A percentile compares a stretch with the other conserved stretches of the same genome.
These are phyloP conservation scores for Bursaphelenchus okinawaensis DNA, from an alignment of 2,888 invertebrate species.

Conservation along the genomic window DNA sequence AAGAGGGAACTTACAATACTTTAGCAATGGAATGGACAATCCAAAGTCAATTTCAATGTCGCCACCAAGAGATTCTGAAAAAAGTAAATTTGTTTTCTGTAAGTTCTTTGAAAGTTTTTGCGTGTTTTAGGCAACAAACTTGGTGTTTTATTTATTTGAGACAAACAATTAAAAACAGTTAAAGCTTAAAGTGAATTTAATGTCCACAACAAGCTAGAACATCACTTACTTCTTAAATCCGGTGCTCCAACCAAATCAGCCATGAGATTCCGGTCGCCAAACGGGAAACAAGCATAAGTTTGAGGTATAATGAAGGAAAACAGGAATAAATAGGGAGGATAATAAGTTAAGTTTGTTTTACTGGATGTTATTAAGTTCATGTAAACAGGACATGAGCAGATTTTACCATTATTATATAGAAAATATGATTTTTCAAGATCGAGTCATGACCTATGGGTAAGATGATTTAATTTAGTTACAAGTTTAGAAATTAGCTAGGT, in stretches of 20 bases:
- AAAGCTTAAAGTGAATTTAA: neutral
- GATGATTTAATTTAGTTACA: neutral
- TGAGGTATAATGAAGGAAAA: neutral
- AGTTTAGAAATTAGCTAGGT: no score
- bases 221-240: conserved; percentile 6
- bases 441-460: neutral
- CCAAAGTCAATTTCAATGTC: conserved; percentile 42
- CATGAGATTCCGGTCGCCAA: conserved; percentile 3
- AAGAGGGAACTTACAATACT: conserved; percentile 29
- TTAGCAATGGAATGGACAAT: conserved; percentile 39
- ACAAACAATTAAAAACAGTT: neutral
- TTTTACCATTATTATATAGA: no score
- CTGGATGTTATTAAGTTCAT: neutral
- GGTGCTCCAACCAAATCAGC: conserved; percentile 6
- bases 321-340: neutral
- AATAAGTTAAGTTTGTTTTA: no score
- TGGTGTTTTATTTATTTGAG: no score
- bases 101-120: no score
- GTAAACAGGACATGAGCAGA: neutral
- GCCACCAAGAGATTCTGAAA: conserved; percentile 43
- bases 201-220: neutral
- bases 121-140: no score
- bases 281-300: neutral
- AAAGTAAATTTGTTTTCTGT: no score
- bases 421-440: no score